Percentiles rank a stretch among this genome's conserved stretches.
Conservation (phyloP, 1,140 invertebrate species). For the Microplitis mediator region DNA sequence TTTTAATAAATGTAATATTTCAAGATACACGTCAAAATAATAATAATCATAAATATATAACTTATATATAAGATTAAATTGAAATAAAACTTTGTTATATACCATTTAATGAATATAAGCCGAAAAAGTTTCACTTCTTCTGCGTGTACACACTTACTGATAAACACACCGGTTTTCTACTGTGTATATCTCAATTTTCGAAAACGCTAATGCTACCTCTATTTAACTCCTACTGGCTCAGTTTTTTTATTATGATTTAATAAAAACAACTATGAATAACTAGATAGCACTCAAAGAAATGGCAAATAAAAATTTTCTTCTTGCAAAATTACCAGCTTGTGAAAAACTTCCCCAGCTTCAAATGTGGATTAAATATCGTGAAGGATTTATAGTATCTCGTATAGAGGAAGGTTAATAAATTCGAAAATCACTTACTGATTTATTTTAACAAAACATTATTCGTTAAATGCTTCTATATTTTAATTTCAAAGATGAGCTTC, state of each 20-base stretch:
- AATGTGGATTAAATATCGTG: constrained; percentile 49
- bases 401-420: constrained; percentile 41
- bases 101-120: too few relatives aligned
- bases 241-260: neutral
- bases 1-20: too few relatives aligned
- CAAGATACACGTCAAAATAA: too few relatives aligned
- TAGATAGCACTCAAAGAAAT: constrained; percentile 49
- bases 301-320: constrained; percentile 46
- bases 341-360: constrained; percentile 47
- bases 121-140: too few relatives aligned
- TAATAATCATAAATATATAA: too few relatives aligned
- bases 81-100: too few relatives aligned
- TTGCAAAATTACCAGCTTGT: constrained; percentile 50
- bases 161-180: too few relatives aligned
- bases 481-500: neutral
- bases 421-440: too few relatives aligned
- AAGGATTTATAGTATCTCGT: constrained; percentile 37
- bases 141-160: too few relatives aligned
- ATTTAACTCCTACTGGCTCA: neutral
- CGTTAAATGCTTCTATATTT: neutral
- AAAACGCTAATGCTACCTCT: neutral
- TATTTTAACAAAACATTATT: neutral
- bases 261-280: neutral
- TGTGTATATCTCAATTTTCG: too few relatives aligned
- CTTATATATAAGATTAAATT: too few relatives aligned